A percentile compares a stretch with the other conserved stretches of the same genome.
These are phyloP conservation scores for Pammene fasciana DNA, from an alignment of 2,888 invertebrate species.

Conservation along the genomic window DNA sequence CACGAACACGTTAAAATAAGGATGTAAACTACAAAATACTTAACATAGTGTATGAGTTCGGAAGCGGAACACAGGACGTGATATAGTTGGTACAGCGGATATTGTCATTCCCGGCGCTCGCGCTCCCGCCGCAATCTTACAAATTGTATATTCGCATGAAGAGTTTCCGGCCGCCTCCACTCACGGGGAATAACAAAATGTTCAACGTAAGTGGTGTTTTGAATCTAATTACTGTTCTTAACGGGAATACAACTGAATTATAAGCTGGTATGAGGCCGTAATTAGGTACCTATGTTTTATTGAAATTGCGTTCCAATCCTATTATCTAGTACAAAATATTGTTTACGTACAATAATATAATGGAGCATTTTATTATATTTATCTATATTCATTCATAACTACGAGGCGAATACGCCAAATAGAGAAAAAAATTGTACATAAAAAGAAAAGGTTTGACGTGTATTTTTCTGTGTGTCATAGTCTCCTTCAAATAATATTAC, in stretches of 20 bases:
- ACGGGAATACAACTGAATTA: background rate
- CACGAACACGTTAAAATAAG: constrained; percentile 9
- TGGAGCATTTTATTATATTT: no score
- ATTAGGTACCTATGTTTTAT: background rate
- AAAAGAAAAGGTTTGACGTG: no score
- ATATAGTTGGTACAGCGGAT: constrained; percentile 45
- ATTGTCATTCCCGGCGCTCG: constrained; percentile 49
- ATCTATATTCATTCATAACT: no score
- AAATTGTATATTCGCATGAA: constrained; percentile 59
- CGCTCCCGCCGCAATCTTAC: constrained; percentile 49
- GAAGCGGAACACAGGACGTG: constrained; percentile 24
- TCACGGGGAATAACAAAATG: constrained; percentile 53
- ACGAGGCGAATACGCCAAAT: no score
- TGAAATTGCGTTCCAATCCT: background rate
- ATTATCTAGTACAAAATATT: no score
- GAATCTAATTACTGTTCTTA: constrained; percentile 11
- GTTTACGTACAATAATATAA: no score
- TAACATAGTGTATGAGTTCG: constrained; percentile 1
- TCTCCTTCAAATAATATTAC: no score
- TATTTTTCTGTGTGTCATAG: no score
- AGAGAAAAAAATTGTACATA: no score
- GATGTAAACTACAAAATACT: background rate
- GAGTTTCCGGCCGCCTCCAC: constrained; percentile 50
- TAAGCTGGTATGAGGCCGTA: background rate
- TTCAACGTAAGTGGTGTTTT: constrained; percentile 24